Evolutionary conservation across 2,888 invertebrate genomes (phyloP).

Genomic region (Cepaea hortensis): DNA sequence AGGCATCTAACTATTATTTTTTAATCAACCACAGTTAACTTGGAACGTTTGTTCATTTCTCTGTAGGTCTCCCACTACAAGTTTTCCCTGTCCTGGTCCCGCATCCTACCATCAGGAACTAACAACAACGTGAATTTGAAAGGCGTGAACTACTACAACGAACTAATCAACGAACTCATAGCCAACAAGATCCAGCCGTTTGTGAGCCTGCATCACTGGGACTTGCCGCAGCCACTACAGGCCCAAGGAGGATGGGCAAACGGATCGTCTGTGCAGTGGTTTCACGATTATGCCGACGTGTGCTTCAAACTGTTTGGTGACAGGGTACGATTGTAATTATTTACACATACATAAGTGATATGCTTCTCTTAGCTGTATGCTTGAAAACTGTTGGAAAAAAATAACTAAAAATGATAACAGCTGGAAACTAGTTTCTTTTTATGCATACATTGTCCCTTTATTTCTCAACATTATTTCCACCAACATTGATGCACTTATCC

Average conservation of each 20-base stretch:
- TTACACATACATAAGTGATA: too few species aligned
- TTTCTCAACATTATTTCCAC: too few species aligned
- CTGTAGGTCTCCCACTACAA: slow-evolving; percentile 77
- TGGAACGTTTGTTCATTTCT: neutral
- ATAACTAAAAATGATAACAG: too few species aligned
- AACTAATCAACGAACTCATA: slow-evolving; percentile 84
- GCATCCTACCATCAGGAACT: slow-evolving; percentile 83
- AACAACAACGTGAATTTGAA: slow-evolving; percentile 79
- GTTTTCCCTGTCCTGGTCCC: slow-evolving; percentile 82
- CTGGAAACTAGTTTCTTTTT: too few species aligned
- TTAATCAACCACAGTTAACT: neutral
- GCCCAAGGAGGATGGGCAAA: slow-evolving; percentile 76
- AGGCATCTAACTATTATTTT: too few species aligned
- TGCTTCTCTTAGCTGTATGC: too few species aligned
- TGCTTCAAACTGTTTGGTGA: slow-evolving; percentile 74
- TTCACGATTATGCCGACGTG: slow-evolving; percentile 72
- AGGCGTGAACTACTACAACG: slow-evolving; percentile 86
- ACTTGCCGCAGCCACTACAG: slow-evolving; percentile 76
- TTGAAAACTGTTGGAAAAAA: too few species aligned
- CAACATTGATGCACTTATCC: too few species aligned
- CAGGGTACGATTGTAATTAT: slow-evolving; percentile 57
- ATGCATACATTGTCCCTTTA: too few species aligned
- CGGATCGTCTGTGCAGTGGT: slow-evolving; percentile 61
- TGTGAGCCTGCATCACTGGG: slow-evolving; percentile 79
- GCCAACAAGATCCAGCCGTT: slow-evolving; percentile 80